Evolutionary conservation across 1,140 invertebrate species (phyloP).

Genomic region (Zaprionus vittiger): DNA sequence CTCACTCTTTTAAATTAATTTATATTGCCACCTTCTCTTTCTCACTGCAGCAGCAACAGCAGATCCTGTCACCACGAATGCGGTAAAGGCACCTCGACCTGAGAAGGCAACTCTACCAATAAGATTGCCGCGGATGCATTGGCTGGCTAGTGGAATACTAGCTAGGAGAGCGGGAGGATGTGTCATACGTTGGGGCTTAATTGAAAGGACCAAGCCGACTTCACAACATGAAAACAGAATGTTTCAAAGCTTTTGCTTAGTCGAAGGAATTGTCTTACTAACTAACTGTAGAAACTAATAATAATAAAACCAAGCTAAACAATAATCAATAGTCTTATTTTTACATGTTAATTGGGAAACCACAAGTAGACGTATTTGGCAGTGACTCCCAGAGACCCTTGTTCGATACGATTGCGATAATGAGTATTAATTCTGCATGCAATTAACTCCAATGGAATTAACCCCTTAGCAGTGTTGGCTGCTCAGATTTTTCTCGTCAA

Average conservation of each 20-base stretch:
- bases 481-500: too few species aligned
- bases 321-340: background rate
- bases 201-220: background rate
- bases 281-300: background rate
- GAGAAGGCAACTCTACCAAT: constrained; percentile 1
- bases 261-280: background rate
- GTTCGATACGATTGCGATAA: background rate
- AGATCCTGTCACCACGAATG: constrained; percentile 6
- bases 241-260: background rate
- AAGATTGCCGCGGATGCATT: background rate
- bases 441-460: background rate
- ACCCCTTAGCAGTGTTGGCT: background rate
- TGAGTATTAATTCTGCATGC: constrained; percentile 10
- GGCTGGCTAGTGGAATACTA: background rate
- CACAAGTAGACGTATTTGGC: background rate
- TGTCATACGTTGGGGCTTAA: background rate
- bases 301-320: background rate
- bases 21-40: constrained; percentile 42
- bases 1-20: constrained; percentile 73
- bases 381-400: background rate
- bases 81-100: background rate
- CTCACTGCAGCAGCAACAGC: constrained; percentile 3
- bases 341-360: background rate
- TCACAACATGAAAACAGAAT: background rate
- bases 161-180: background rate